These are phyloP conservation scores for Apostichopus japonicus DNA, from an alignment of 35 echinoderm and acorn worm species.

Conservation along the genomic window DNA sequence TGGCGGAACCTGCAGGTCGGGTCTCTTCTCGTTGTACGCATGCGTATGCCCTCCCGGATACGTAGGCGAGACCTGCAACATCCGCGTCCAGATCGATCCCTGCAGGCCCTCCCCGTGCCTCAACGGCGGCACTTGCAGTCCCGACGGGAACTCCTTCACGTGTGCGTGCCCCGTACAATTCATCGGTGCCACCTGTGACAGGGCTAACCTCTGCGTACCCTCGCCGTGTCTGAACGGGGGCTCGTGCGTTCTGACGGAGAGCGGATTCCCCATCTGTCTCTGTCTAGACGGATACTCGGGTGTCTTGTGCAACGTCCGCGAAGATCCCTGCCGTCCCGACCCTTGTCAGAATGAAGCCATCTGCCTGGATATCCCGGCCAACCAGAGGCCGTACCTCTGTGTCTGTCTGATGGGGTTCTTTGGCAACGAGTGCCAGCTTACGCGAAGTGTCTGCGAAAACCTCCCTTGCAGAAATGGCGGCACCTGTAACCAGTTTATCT, in stretches of 20 bases:
- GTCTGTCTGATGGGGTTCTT: slow-evolving; percentile 26
- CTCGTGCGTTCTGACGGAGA: neutral
- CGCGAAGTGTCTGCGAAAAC: slow-evolving; percentile 38
- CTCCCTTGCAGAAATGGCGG: slow-evolving; percentile 41
- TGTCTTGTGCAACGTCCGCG: neutral
- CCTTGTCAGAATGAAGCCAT: slow-evolving; percentile 26
- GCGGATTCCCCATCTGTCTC: neutral
- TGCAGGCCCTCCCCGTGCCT: slow-evolving; percentile 37
- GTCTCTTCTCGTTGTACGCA: neutral
- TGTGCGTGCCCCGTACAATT: neutral
- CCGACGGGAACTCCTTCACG: neutral
- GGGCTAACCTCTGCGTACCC: neutral
- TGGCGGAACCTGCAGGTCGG: slow-evolving; percentile 3
- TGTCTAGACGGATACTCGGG: neutral
- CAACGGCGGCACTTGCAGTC: slow-evolving; percentile 26
- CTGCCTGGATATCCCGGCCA: neutral
- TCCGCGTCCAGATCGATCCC: neutral
- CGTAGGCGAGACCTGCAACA: neutral
- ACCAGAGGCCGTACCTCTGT: neutral
- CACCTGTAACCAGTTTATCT: neutral
- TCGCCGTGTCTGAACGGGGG: slow-evolving; percentile 32
- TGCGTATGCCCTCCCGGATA: neutral
- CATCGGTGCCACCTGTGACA: slow-evolving; percentile 10
- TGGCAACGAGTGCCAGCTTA: neutral
- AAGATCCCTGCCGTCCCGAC: neutral